Evolutionary conservation across 2,888 invertebrate species (phyloP).

Genomic region (Acleris literana): DNA sequence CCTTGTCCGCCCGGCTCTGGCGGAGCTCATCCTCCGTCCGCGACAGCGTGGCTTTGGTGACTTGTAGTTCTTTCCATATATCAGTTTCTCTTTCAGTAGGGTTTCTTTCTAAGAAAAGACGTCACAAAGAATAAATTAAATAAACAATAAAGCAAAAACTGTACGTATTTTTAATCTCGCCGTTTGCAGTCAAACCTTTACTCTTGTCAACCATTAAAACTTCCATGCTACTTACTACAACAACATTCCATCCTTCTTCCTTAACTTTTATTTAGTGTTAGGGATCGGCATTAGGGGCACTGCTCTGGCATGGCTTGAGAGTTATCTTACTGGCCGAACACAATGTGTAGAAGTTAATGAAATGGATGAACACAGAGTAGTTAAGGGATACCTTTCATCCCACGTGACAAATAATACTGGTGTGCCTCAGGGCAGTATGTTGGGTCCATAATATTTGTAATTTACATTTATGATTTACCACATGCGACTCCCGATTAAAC

Average conservation of each 20-base stretch:
- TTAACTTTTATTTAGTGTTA: not conserved
- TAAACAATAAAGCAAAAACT: too few species aligned
- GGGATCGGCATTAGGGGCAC: not conserved
- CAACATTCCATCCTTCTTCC: too few species aligned
- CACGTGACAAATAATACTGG: not conserved
- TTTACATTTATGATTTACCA: constrained; percentile 6
- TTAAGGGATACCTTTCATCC: not conserved
- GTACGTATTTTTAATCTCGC: too few species aligned
- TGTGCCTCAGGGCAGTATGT: constrained; percentile 5
- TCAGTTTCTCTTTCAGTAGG: constrained; percentile 76
- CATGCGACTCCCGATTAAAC: not conserved
- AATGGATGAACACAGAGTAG: not conserved
- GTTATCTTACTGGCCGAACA: not conserved
- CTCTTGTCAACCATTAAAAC: too few species aligned
- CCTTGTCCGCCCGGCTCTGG: constrained; percentile 75
- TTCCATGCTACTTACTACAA: too few species aligned
- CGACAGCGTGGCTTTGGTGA: constrained; percentile 58
- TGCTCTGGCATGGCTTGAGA: not conserved
- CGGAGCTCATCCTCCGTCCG: constrained; percentile 68
- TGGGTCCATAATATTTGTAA: not conserved
- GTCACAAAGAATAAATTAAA: not conserved
- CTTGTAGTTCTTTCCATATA: constrained; percentile 78
- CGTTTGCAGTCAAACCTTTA: too few species aligned
- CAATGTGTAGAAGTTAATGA: constrained; percentile 2
- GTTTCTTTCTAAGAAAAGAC: constrained; percentile 58